A percentile compares a stretch with the other conserved stretches of the same genome.
Conservation (phyloP, 2,797 vertebrate genomes). For the Acipenser oxyrinchus region DNA sequence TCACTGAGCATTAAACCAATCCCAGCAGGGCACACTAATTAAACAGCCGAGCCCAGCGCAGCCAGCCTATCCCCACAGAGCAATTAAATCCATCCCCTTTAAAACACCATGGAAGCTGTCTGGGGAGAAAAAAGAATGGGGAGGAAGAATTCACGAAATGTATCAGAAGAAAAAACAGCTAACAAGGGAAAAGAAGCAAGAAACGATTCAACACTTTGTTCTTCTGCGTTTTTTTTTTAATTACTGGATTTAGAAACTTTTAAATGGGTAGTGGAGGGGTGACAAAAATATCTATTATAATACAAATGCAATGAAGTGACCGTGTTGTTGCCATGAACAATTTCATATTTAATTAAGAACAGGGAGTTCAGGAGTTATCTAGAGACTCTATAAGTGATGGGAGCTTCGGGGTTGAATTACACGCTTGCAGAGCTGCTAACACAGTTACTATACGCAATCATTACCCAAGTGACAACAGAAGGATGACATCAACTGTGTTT, state of each 20-base stretch:
- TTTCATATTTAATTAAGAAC: slow-evolving; percentile 96
- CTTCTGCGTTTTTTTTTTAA: slow-evolving; percentile 69
- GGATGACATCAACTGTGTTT: too few relatives aligned
- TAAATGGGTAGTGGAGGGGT: slow-evolving; percentile 41
- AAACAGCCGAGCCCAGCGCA: slow-evolving; percentile 99
- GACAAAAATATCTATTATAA: too few relatives aligned
- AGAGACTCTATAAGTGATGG: slow-evolving; percentile 65
- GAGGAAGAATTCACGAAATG: slow-evolving; percentile 77
- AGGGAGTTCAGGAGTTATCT: slow-evolving; percentile 81
- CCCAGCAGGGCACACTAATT: slow-evolving; percentile 99
- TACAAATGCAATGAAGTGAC: slow-evolving; percentile 68
- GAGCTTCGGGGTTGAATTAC: slow-evolving; percentile 79
- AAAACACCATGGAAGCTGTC: slow-evolving; percentile 95
- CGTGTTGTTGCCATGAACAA: too few relatives aligned
- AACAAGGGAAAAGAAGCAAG: slow-evolving; percentile 77
- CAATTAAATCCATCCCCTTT: slow-evolving; percentile 99
- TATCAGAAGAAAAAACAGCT: slow-evolving; percentile 76
- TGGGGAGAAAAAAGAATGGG: slow-evolving; percentile 61
- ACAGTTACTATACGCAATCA: slow-evolving; percentile 65
- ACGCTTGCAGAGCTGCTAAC: slow-evolving; percentile 79
- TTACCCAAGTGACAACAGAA: too few relatives aligned
- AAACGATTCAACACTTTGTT: slow-evolving; percentile 79
- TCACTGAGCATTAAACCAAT: slow-evolving; percentile 98
- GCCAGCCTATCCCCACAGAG: slow-evolving; percentile 99
- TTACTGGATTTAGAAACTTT: slow-evolving; percentile 74